Evolutionary conservation across 2,113 vertebrate genomes (phyloP).

Genomic region (Chroicocephalus ridibundus): DNA sequence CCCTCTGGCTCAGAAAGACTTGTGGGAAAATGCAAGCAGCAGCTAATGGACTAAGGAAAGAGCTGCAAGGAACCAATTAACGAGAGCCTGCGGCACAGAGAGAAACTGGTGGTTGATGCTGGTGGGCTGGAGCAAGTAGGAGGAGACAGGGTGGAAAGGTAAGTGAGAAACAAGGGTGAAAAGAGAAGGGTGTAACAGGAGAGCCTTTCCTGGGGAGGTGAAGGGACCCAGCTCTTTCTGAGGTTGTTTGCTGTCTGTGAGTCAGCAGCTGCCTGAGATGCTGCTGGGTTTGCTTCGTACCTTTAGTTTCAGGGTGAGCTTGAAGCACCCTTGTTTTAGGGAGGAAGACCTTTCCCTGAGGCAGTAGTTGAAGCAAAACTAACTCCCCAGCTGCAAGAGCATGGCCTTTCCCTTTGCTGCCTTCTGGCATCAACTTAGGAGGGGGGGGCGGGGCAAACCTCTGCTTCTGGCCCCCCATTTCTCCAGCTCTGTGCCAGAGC

Average conservation of each 20-base stretch:
- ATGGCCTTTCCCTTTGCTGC: not conserved
- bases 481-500: not conserved
- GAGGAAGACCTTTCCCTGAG: not conserved
- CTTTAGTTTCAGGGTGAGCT: not conserved
- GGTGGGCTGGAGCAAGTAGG: not conserved
- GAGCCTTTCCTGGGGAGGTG: not conserved
- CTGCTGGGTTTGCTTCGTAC: not conserved
- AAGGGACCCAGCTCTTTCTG: not conserved
- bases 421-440: rapidly evolving
- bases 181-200: not conserved
- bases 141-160: not conserved
- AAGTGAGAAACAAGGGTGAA: not conserved
- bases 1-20: not conserved
- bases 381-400: not conserved
- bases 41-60: not conserved
- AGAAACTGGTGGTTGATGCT: not conserved
- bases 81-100: not conserved
- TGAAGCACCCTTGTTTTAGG: not conserved
- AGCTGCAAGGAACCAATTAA: not conserved
- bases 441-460: not conserved
- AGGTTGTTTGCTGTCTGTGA: not conserved
- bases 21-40: not conserved
- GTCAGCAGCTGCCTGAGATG: not conserved
- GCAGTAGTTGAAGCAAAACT: not conserved
- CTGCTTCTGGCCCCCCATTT: not conserved